These are phyloP conservation scores for Drosophila limbata DNA, from an alignment of 2,888 invertebrate genomes.

Conservation along the genomic window DNA sequence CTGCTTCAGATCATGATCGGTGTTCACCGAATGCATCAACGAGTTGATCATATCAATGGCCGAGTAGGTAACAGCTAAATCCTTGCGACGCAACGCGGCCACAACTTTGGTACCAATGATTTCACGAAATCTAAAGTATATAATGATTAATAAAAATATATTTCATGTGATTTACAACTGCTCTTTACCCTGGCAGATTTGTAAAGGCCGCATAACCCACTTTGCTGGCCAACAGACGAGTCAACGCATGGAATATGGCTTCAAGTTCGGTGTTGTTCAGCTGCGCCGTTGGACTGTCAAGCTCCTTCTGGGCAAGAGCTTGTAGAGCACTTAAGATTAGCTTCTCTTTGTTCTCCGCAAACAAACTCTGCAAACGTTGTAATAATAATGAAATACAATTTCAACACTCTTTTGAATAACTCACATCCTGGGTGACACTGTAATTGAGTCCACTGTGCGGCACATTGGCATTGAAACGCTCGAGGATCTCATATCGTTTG, in stretches of 20 bases:
- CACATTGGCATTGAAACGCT: conserved; percentile 98
- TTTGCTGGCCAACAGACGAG: conserved; percentile 97
- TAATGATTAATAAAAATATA: background rate
- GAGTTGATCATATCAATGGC: conserved; percentile 99
- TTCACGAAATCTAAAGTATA: conserved; percentile 92
- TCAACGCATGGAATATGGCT: conserved; percentile 97
- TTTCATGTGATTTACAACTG: background rate
- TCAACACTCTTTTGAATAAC: conserved; percentile 71
- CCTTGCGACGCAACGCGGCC: conserved; percentile 93
- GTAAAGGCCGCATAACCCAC: conserved; percentile 99
- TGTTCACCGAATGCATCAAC: conserved; percentile 99
- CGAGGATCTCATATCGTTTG: conserved; percentile 91
- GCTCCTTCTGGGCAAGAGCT: conserved; percentile 91
- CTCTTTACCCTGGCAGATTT: conserved; percentile 91
- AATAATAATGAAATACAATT: background rate
- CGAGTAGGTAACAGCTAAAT: conserved; percentile 96
- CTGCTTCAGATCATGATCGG: conserved; percentile 97
- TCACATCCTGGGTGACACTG: conserved; percentile 98
- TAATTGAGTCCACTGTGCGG: conserved; percentile 99
- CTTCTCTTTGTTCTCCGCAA: conserved; percentile 99
- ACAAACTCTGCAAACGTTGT: conserved; percentile 90
- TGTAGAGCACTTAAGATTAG: conserved; percentile 96
- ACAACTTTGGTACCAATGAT: conserved; percentile 97
- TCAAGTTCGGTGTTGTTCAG: conserved; percentile 92
- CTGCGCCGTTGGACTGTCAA: conserved; percentile 87